phyloP scores from a whole-genome alignment of 2,888 invertebrate species.

The Bruchidius siliquastri region DNA sequence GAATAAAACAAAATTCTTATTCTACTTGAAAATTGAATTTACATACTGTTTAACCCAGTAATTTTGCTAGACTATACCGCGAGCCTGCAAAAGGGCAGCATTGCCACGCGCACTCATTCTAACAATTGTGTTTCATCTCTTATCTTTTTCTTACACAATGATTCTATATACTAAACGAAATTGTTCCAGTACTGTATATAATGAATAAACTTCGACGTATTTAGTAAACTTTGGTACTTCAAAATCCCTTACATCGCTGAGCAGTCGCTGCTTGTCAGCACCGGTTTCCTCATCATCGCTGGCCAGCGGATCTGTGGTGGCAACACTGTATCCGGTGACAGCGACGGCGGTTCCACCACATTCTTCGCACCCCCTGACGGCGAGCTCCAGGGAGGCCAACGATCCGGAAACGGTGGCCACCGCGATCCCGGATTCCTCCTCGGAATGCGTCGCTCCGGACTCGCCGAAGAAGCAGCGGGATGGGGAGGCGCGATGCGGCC shows the following conservation, averaged over 20 bases:
- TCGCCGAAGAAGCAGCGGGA: constrained; percentile 33
- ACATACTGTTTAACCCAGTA: too few species aligned
- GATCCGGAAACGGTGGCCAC: constrained; percentile 71
- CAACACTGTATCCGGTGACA: background rate
- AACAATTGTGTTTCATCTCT: too few species aligned
- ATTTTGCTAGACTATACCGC: too few species aligned
- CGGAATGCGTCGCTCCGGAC: constrained; percentile 35
- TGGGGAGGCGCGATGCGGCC: constrained; percentile 45
- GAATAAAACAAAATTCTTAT: too few species aligned
- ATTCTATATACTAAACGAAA: too few species aligned
- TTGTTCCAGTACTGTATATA: too few species aligned
- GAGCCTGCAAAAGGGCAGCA: too few species aligned
- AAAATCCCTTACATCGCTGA: constrained; percentile 71
- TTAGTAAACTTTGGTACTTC: too few species aligned
- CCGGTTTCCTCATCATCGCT: constrained; percentile 67
- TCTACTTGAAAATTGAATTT: too few species aligned
- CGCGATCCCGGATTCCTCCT: constrained; percentile 61
- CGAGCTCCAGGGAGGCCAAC: constrained; percentile 51
- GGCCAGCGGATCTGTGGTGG: background rate
- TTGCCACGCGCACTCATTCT: too few species aligned
- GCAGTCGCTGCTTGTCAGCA: constrained; percentile 50
- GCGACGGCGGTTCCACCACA: background rate
- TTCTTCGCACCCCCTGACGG: constrained; percentile 74
- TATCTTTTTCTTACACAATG: too few species aligned
- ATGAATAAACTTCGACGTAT: too few species aligned